Evolutionary conservation across 1,140 invertebrate species (phyloP).

Genomic region (Chlorops oryzae): DNA sequence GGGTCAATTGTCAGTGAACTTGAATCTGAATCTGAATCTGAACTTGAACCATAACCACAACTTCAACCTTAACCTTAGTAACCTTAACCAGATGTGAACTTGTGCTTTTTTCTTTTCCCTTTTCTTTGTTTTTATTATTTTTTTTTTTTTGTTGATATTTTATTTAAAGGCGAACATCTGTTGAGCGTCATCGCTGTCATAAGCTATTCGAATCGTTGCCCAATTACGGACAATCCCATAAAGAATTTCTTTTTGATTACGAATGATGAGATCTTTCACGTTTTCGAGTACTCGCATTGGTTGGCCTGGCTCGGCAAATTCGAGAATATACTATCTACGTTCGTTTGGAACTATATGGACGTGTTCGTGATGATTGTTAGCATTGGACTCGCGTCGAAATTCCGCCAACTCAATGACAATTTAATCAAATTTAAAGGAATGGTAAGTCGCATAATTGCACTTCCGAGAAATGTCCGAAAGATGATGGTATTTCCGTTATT

Average conservation of each 20-base stretch:
- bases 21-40: too few relatives aligned
- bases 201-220: conserved; percentile 29
- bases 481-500: too few relatives aligned
- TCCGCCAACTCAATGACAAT: conserved; percentile 39
- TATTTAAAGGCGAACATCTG: conserved; percentile 33
- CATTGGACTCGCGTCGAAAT: conserved; percentile 33
- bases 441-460: too few relatives aligned
- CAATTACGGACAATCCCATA: conserved; percentile 32
- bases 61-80: too few relatives aligned
- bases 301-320: conserved; percentile 35
- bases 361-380: conserved; percentile 45
- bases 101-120: too few relatives aligned
- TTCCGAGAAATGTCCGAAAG: too few relatives aligned
- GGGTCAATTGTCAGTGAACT: too few relatives aligned
- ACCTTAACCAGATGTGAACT: too few relatives aligned
- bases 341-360: conserved; percentile 45
- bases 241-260: conserved; percentile 31
- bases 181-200: conserved; percentile 36
- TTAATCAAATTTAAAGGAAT: conserved; percentile 38
- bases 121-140: too few relatives aligned
- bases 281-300: conserved; percentile 24
- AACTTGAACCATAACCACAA: too few relatives aligned
- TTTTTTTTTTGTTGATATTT: too few relatives aligned
- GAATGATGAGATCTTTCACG: conserved; percentile 34
- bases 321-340: conserved; percentile 35